Percentiles rank a stretch among this genome's conserved stretches.
Evolutionary conservation across 2,888 invertebrate genomes (phyloP).

Genomic region (Buathra laborator): DNA sequence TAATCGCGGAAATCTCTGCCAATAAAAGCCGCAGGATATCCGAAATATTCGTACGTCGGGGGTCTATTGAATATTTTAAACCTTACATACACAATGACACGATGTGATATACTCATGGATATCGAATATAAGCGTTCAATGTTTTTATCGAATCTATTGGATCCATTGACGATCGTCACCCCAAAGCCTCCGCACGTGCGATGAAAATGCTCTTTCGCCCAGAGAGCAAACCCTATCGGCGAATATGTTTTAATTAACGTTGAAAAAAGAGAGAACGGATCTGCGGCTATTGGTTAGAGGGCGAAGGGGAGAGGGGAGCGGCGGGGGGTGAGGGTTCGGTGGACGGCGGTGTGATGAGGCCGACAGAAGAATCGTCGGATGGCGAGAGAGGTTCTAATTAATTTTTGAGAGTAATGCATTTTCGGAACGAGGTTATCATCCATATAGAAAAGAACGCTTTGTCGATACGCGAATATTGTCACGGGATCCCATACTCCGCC

Average conservation of each 20-base stretch:
- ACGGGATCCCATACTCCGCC: not conserved
- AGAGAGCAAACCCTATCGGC: slow-evolving; percentile 51
- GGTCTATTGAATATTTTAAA: slow-evolving; percentile 32
- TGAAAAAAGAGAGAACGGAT: slow-evolving; percentile 49
- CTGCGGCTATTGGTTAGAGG: not conserved
- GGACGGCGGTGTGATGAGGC: not conserved
- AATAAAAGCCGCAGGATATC: slow-evolving; percentile 19
- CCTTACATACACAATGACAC: not conserved
- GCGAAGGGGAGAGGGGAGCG: not conserved
- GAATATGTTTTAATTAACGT: slow-evolving; percentile 69
- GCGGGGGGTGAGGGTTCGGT: not conserved
- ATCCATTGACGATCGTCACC: slow-evolving; percentile 50
- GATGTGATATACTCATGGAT: not conserved
- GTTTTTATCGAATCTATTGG: slow-evolving; percentile 57
- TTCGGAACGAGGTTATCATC: slow-evolving; percentile 55
- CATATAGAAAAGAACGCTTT: slow-evolving; percentile 49
- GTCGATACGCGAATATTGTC: slow-evolving; percentile 46
- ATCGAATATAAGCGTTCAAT: slow-evolving; percentile 44
- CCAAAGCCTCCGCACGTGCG: slow-evolving; percentile 34
- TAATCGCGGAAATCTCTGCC: slow-evolving; percentile 30
- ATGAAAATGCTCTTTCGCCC: slow-evolving; percentile 51
- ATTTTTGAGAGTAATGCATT: slow-evolving; percentile 64
- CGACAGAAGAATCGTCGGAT: not conserved
- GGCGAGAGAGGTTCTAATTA: slow-evolving; percentile 49
- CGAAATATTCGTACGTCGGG: slow-evolving; percentile 20